phyloP scores from a whole-genome alignment of 2,113 vertebrate genomes.

The Hippocampus barbouri region DNA sequence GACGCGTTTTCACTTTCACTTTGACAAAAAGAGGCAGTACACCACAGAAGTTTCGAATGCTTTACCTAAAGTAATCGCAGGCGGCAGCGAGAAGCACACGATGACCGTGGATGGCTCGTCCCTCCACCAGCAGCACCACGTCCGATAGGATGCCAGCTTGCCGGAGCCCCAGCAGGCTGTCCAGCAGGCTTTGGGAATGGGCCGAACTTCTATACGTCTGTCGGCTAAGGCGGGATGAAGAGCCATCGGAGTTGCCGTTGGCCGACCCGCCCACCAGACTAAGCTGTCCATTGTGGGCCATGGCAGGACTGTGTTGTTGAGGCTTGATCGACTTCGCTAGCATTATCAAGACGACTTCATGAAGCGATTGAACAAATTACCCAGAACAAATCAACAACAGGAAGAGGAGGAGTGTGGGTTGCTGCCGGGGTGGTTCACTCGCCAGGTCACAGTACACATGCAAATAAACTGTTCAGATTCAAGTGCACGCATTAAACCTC shows the following conservation, averaged over 20 bases:
- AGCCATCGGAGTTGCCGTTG: conserved; percentile 15
- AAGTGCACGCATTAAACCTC: neutral
- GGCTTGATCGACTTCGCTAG: conserved; percentile 35
- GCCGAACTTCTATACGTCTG: conserved; percentile 80
- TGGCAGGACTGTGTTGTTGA: conserved; percentile 40
- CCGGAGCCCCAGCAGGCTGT: conserved; percentile 82
- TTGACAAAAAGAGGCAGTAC: neutral
- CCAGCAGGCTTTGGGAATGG: conserved; percentile 84
- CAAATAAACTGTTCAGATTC: neutral
- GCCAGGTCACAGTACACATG: neutral
- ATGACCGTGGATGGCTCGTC: conserved; percentile 84
- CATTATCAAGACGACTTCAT: neutral
- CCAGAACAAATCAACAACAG: neutral
- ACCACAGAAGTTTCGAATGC: neutral
- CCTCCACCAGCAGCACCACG: conserved; percentile 88
- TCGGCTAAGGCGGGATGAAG: conserved; percentile 65
- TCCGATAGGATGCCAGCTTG: conserved; percentile 86
- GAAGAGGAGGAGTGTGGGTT: neutral
- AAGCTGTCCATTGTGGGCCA: conserved; percentile 79
- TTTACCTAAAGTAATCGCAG: conserved; percentile 94
- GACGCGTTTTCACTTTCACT: neutral
- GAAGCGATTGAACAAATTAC: neutral
- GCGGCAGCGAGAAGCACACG: conserved; percentile 92
- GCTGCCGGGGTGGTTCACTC: neutral
- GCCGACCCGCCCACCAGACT: conserved; percentile 53